Evolutionary conservation across 1,140 invertebrate genomes (phyloP).

Genomic region (Zaprionus inermis): DNA sequence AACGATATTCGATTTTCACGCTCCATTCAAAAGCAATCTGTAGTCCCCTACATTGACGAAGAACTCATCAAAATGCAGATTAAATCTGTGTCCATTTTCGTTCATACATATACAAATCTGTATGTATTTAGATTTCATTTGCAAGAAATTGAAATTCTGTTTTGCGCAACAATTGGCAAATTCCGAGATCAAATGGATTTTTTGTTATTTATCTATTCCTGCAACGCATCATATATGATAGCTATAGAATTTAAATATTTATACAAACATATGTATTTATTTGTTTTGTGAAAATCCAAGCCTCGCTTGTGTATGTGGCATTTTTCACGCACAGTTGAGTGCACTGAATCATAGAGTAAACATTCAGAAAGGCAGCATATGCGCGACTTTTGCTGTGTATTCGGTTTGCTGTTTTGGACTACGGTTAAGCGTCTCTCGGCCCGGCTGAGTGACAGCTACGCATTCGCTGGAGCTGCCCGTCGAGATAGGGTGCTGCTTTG

Average conservation of each 20-base stretch:
- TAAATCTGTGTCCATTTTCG: conserved; percentile 45
- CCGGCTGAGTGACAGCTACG: conserved; percentile 61
- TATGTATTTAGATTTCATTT: conserved; percentile 12
- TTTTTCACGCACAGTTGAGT: conserved; percentile 51
- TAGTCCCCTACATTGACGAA: conserved; percentile 1
- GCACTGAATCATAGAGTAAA: conserved; percentile 53
- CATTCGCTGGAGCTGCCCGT: conserved; percentile 54
- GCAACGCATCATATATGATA: neutral
- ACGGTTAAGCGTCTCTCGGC: too few species aligned
- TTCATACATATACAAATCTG: too few species aligned
- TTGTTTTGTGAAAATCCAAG: conserved; percentile 53
- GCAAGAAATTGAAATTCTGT: conserved; percentile 44
- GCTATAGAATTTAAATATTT: neutral
- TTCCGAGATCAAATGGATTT: conserved; percentile 19
- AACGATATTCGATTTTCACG: neutral
- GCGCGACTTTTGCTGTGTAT: neutral
- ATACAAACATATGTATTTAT: conserved; percentile 7
- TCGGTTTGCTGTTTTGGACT: neutral
- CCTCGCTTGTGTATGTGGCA: conserved; percentile 32
- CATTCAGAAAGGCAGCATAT: conserved; percentile 5
- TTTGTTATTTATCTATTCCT: conserved; percentile 1
- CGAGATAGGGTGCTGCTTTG: conserved; percentile 6
- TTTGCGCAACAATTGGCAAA: conserved; percentile 63
- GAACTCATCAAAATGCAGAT: conserved; percentile 66
- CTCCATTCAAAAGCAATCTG: conserved; percentile 24